Conservation (phyloP, 1,140 invertebrate species). For the Trachymyrmex septentrionalis region DNA sequence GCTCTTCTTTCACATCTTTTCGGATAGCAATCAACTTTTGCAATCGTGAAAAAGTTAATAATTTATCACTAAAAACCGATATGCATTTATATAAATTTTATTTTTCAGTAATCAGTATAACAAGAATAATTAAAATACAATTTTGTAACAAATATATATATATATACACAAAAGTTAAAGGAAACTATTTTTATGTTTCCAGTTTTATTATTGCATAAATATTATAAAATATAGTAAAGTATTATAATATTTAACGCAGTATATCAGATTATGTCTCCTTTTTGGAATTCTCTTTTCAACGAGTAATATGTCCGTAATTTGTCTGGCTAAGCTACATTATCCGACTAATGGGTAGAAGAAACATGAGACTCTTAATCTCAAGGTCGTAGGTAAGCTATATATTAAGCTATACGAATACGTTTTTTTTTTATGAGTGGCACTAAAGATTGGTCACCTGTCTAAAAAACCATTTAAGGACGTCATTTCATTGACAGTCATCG, state of each 20-base stretch:
- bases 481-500: neutral
- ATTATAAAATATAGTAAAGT: neutral
- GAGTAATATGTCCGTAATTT: neutral
- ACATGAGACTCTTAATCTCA: conserved; percentile 88
- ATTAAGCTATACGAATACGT: conserved; percentile 85
- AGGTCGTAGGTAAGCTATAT: conserved; percentile 81
- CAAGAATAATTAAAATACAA: conserved; percentile 1
- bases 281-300: neutral
- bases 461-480: neutral
- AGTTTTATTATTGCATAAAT: neutral
- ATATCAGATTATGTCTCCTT: neutral
- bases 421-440: neutral
- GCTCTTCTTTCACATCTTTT: neutral
- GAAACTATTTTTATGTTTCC: neutral
- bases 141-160: neutral
- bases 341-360: conserved; percentile 86
- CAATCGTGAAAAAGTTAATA: conserved; percentile 7
- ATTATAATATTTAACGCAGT: neutral
- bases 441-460: neutral
- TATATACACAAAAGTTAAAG: neutral
- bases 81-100: neutral
- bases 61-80: neutral
- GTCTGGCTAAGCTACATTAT: neutral
- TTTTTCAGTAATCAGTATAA: neutral
- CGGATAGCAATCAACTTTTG: neutral